phyloP scores from a whole-genome alignment of 2,797 vertebrate species.

The Pangasius krempfi region DNA sequence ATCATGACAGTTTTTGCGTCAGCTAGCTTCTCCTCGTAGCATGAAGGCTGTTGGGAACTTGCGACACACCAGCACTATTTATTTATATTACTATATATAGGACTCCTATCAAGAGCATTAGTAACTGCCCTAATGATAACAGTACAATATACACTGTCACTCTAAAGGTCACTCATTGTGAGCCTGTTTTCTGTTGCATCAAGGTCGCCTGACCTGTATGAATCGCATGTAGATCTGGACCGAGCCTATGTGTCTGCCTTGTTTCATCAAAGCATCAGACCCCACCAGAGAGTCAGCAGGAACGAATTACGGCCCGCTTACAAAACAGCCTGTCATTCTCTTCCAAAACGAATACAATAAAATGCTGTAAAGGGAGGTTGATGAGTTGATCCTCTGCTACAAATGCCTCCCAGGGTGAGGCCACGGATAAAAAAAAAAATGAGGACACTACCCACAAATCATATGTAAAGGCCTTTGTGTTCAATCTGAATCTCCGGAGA shows the following conservation, averaged over 20 bases:
- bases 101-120: background rate
- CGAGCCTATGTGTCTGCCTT: conserved; percentile 24
- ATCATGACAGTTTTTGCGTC: background rate
- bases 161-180: background rate
- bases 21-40: background rate
- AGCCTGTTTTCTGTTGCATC: conserved; percentile 8
- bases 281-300: conserved; percentile 37
- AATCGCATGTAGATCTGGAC: conserved; percentile 1
- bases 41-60: background rate
- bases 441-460: background rate
- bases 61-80: background rate
- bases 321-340: conserved; percentile 16
- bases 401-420: conserved; percentile 5
- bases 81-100: background rate
- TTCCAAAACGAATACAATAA: conserved; percentile 40
- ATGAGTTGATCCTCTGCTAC: conserved; percentile 2
- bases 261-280: conserved; percentile 34
- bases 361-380: conserved; percentile 28
- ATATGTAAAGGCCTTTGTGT: background rate
- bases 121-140: background rate
- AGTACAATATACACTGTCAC: background rate
- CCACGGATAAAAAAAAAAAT: background rate
- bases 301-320: conserved; percentile 32
- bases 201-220: background rate
- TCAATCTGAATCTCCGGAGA: conserved; percentile 7